Evolutionary conservation across 2,113 vertebrate species (phyloP), one percentile per base, ranked within the genome.

Genomic region (Charadrius vociferus): DNA sequence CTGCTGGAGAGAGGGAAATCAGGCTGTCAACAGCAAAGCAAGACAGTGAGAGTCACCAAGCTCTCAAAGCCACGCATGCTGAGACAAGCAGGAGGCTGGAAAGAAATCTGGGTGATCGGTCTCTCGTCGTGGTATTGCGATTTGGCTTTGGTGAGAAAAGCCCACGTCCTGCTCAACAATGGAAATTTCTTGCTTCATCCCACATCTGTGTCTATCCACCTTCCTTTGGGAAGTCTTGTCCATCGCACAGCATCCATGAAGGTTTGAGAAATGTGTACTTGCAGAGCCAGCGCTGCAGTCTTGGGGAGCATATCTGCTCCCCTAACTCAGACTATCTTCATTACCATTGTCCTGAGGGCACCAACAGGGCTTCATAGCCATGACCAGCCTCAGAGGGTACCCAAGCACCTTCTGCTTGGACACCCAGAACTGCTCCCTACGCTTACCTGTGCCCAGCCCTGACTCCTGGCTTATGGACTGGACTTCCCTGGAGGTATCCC

Each of bases 101-200:
- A 27, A 30, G 20, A 61, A 70, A 59, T 26, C 21, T 22, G 26
- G 5, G 47, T 59, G 14, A 16, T 12, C n/a, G 7, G 37, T 19
- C 14, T 39, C 37, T 59, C 2, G 0, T 1, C 0, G 1, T 11
- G 29, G 32, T 27, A 34, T 47, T 7, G 0, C 26, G 13, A 34
- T 78, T 61, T 32, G 58, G 24, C 12, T 75, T 47, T 22, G 45
- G 15, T 24, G 16, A 32, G 61, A n/a, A 37, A 73, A 59, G 49
- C 13, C 34, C 36, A 14, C 0, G 0, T 23, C 18, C 75, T 39
- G n/a, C 49, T n/a, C 37, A 37, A 13, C 8, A 34, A 12, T 3
- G 14, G 67, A 29, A 62, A 37, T n/a, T 3, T 19, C 45, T 32
- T 61, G 19, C 56, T 71, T 86, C 47, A 5, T 41, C 16, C 41